Percentiles rank a stretch among this genome's conserved stretches.
Evolutionary conservation across 2,888 invertebrate species (phyloP).

Genomic region (Imbricaverruca yamaguchii): DNA sequence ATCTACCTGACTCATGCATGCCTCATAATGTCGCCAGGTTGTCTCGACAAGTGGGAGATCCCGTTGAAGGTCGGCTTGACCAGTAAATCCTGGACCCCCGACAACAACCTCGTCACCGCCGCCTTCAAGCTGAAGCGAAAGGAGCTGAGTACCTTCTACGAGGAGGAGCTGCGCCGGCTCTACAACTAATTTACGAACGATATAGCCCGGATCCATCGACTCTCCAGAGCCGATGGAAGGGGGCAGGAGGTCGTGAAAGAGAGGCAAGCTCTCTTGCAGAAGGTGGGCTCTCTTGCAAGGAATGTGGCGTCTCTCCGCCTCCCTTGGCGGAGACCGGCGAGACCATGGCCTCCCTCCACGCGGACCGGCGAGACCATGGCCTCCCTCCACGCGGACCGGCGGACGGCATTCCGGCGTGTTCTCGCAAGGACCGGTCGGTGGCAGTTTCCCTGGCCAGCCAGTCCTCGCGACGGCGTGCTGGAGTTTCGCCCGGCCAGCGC

Average conservation of each 20-base stretch:
- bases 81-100: constrained; percentile 92
- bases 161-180: constrained; percentile 86
- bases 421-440: too few species aligned
- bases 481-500: too few species aligned
- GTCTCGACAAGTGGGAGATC: constrained; percentile 84
- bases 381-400: too few species aligned
- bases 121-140: constrained; percentile 96
- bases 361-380: too few species aligned
- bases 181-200: constrained; percentile 52
- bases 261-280: neutral
- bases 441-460: too few species aligned
- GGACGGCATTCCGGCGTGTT: too few species aligned
- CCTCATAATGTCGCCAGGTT: constrained; percentile 51
- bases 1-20: too few species aligned
- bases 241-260: neutral
- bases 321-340: neutral
- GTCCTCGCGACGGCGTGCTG: too few species aligned
- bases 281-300: neutral
- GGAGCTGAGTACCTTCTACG: constrained; percentile 88
- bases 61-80: constrained; percentile 74
- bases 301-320: neutral
- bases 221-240: neutral
- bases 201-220: neutral
- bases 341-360: too few species aligned
- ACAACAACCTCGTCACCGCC: constrained; percentile 93